phyloP scores from a whole-genome alignment of 2,113 vertebrate species.

The Reinhardtius hippoglossoides region DNA sequence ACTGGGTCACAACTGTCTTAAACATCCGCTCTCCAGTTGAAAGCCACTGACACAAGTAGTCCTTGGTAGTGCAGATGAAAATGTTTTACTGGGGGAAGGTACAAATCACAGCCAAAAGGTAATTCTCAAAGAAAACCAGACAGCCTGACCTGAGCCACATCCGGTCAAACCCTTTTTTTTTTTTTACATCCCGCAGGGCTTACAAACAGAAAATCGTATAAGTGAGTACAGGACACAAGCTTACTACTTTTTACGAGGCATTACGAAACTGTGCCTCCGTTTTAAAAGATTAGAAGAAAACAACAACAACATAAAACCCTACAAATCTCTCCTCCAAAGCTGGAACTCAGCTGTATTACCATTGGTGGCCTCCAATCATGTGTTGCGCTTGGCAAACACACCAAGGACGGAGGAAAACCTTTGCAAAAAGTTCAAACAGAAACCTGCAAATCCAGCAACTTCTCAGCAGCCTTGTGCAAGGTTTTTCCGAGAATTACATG shows the following conservation, averaged over 20 bases:
- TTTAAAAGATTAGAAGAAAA: conserved; percentile 68
- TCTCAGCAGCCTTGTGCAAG: conserved; percentile 65
- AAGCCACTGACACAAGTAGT: not conserved
- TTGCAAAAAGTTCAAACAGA: conserved; percentile 66
- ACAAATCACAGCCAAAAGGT: conserved; percentile 16
- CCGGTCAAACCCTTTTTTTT: conserved; percentile 27
- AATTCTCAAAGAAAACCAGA: conserved; percentile 28
- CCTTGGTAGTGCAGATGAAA: not conserved
- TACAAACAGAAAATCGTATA: conserved; percentile 46
- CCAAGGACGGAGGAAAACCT: conserved; percentile 47
- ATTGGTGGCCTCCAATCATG: conserved; percentile 66
- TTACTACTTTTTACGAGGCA: conserved; percentile 66
- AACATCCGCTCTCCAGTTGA: not conserved
- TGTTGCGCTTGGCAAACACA: conserved; percentile 65
- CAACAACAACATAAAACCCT: conserved; percentile 72
- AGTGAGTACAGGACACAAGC: conserved; percentile 48
- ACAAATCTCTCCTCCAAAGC: conserved; percentile 67
- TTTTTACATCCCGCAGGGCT: conserved; percentile 10
- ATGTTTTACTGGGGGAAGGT: conserved; percentile 10
- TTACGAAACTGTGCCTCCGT: conserved; percentile 68
- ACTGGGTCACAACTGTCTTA: not conserved
- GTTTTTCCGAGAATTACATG: conserved; percentile 58
- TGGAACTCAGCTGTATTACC: conserved; percentile 48
- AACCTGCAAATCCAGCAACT: conserved; percentile 74
- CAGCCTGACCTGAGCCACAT: conserved; percentile 23